Conservation (phyloP, 2,797 vertebrate species). For the Kryptolebias ocellatus region DNA sequence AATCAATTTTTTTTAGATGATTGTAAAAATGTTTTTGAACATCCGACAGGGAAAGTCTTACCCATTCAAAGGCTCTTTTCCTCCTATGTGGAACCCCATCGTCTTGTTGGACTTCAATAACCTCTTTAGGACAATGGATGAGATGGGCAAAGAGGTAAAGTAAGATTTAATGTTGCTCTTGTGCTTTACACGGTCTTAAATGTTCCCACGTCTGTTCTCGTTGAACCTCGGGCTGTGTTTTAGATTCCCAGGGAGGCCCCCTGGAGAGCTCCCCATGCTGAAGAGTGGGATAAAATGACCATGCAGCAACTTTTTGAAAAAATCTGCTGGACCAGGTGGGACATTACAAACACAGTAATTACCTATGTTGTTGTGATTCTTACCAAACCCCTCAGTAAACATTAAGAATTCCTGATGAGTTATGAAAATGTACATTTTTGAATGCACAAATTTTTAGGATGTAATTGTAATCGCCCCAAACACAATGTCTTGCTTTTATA, state of each 20-base stretch:
- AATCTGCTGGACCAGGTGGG: slow-evolving; percentile 94
- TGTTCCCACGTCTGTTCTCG: not conserved
- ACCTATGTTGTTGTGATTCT: not conserved
- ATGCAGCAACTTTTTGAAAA: slow-evolving; percentile 92
- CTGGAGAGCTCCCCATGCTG: slow-evolving; percentile 92
- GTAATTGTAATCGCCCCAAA: too few relatives aligned
- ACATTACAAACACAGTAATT: not conserved
- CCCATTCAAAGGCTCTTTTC: slow-evolving; percentile 88
- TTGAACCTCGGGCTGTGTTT: not conserved
- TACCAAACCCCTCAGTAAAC: not conserved
- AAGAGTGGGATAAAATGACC: slow-evolving; percentile 96
- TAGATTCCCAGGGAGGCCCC: slow-evolving; percentile 96
- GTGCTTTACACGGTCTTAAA: not conserved
- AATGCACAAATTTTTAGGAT: too few relatives aligned
- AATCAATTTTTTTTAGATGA: not conserved
- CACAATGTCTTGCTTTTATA: too few relatives aligned
- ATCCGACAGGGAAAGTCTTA: slow-evolving; percentile 89
- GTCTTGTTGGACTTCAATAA: slow-evolving; percentile 92
- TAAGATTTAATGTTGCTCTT: accelerated
- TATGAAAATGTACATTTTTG: too few relatives aligned
- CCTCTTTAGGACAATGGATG: slow-evolving; percentile 92
- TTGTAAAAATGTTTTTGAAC: not conserved
- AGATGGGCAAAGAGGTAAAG: slow-evolving; percentile 93
- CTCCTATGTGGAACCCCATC: slow-evolving; percentile 92
- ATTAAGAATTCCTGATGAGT: too few relatives aligned